A percentile compares a stretch with the other conserved stretches of the same genome.
These are phyloP conservation scores for Conus betulinus DNA, from an alignment of 1,140 invertebrate genomes.

Conservation along the genomic window DNA sequence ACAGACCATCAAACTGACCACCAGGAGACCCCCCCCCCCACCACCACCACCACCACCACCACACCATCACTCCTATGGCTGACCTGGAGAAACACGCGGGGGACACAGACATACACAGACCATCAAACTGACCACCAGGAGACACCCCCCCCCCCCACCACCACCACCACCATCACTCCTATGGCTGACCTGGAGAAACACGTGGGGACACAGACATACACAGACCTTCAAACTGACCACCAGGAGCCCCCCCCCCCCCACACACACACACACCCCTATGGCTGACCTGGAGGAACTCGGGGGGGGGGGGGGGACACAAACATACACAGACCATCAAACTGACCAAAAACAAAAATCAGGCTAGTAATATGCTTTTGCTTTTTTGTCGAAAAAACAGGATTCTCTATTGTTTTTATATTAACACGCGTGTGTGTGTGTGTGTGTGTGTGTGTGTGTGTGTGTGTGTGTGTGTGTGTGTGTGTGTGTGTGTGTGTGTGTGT, in stretches of 20 bases:
- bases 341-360: neutral
- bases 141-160: neutral
- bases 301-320: too few relatives aligned
- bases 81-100: neutral
- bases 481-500: too few relatives aligned
- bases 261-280: neutral
- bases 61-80: neutral
- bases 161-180: neutral
- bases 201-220: too few relatives aligned
- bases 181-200: neutral
- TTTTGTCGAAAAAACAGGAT: too few relatives aligned
- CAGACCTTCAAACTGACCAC: neutral
- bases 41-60: neutral
- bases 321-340: neutral
- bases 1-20: neutral
- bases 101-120: too few relatives aligned
- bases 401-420: too few relatives aligned
- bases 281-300: neutral
- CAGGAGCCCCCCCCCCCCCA: neutral
- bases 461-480: too few relatives aligned
- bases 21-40: neutral
- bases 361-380: too few relatives aligned
- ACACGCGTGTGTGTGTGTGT: too few relatives aligned
- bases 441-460: too few relatives aligned
- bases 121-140: neutral